These are phyloP conservation scores for Drosophila longiperda DNA, from an alignment of 2,888 invertebrate genomes.

Conservation along the genomic window DNA sequence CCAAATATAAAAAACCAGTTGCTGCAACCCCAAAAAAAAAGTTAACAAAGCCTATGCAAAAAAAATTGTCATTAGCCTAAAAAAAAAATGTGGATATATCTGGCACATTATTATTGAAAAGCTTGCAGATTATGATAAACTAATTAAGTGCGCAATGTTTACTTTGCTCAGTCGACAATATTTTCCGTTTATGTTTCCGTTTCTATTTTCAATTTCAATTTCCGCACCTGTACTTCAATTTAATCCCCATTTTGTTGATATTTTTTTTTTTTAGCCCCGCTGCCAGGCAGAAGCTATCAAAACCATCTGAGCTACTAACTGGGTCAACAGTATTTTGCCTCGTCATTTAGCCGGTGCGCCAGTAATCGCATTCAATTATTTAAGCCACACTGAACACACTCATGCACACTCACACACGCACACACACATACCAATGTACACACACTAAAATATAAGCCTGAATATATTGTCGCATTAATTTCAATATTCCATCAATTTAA, in stretches of 20 bases:
- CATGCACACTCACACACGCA: not conserved
- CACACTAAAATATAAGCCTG: slow-evolving; percentile 13
- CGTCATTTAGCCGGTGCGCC: slow-evolving; percentile 53
- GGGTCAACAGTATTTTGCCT: slow-evolving; percentile 68
- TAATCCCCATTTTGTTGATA: slow-evolving; percentile 25
- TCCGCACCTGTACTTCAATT: slow-evolving; percentile 75
- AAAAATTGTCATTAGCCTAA: not conserved
- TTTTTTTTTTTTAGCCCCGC: not conserved
- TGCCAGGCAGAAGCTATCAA: slow-evolving; percentile 37
- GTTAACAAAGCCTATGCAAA: not conserved
- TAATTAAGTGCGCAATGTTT: slow-evolving; percentile 43
- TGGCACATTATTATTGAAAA: not conserved
- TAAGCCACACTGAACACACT: slow-evolving; percentile 45
- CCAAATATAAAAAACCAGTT: slow-evolving; percentile 26
- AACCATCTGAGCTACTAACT: slow-evolving; percentile 57
- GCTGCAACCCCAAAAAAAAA: not conserved
- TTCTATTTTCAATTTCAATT: slow-evolving; percentile 59
- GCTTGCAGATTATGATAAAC: slow-evolving; percentile 42
- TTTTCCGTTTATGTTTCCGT: slow-evolving; percentile 51
- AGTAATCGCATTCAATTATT: slow-evolving; percentile 76
- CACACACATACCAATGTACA: slow-evolving; percentile 1
- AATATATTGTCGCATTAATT: slow-evolving; percentile 54
- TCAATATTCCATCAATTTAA: slow-evolving; percentile 72
- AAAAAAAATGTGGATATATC: not conserved
- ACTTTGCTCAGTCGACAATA: slow-evolving; percentile 43